These are phyloP conservation scores for Thaumetopoea pityocampa DNA, from an alignment of 1,140 invertebrate species.

Conservation along the genomic window DNA sequence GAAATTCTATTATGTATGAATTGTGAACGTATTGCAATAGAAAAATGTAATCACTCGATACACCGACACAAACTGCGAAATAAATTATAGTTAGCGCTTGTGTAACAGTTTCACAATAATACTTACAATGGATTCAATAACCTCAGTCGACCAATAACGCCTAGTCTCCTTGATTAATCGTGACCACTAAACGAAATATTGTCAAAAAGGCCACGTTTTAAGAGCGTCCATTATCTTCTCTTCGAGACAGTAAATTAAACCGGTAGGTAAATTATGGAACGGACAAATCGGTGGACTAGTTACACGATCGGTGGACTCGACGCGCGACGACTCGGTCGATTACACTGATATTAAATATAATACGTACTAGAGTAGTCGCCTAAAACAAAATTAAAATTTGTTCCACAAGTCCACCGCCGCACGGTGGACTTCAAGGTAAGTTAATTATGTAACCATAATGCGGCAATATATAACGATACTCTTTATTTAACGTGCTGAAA, in stretches of 20 bases:
- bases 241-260: conserved; percentile 68
- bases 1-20: no score
- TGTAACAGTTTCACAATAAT: not conserved
- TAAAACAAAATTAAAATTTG: no score
- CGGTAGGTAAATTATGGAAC: conserved; percentile 37
- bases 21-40: no score
- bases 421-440: no score
- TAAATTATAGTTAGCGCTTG: not conserved
- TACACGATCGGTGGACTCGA: conserved; percentile 19
- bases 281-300: conserved; percentile 36
- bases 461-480: no score
- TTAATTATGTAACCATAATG: no score
- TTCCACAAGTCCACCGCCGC: no score
- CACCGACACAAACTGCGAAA: no score
- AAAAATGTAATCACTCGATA: no score
- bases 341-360: no score
- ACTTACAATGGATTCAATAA: conserved; percentile 2
- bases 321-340: conserved; percentile 29
- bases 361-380: no score
- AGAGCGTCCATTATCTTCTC: conserved; percentile 60
- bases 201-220: conserved; percentile 41
- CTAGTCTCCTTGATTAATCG: conserved; percentile 11
- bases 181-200: conserved; percentile 27
- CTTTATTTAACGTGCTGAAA: no score
- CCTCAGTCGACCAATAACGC: conserved; percentile 2